Evolutionary conservation across 2,888 invertebrate species (phyloP).

Genomic region (Elegia similella): DNA sequence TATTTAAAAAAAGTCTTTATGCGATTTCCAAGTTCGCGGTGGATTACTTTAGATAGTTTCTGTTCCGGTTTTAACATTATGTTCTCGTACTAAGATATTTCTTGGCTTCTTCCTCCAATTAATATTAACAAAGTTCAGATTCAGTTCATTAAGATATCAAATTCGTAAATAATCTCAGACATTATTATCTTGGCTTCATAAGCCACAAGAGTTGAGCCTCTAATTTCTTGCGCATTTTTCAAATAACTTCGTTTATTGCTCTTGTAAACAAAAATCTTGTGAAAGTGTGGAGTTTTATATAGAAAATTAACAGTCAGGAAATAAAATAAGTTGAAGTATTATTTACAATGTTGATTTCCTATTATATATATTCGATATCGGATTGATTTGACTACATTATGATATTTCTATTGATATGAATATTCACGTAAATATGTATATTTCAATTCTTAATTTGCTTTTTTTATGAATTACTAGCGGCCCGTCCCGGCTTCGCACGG

Average conservation of each 20-base stretch:
- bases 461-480: no score
- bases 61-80: no score
- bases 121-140: conserved; percentile 15
- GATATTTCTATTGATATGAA: background rate
- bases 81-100: no score
- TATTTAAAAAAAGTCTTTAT: background rate
- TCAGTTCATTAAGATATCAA: conserved; percentile 3
- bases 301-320: background rate
- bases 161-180: conserved; percentile 9
- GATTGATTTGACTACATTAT: background rate
- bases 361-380: background rate
- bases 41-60: no score
- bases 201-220: background rate
- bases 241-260: background rate
- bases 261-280: background rate
- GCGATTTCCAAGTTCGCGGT: no score
- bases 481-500: no score
- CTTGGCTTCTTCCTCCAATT: background rate
- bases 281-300: background rate
- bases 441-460: background rate
- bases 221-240: background rate
- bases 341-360: background rate
- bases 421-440: background rate
- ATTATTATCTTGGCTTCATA: conserved; percentile 22
- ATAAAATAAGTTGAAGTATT: background rate